These are phyloP conservation scores for Epinotia demarniana DNA, from an alignment of 2,888 invertebrate species.

Conservation along the genomic window DNA sequence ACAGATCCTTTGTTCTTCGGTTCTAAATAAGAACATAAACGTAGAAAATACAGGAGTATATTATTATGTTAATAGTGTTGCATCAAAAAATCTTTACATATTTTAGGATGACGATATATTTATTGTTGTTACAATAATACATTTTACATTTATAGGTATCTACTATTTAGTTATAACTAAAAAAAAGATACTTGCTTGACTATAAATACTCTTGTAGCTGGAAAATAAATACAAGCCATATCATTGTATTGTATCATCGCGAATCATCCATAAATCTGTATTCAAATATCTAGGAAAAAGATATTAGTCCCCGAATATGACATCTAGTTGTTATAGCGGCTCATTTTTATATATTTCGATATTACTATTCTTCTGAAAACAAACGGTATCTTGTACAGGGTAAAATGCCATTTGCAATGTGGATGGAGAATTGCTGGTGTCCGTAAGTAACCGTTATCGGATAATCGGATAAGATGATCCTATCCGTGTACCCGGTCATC, in stretches of 20 bases:
- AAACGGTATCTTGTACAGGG: background rate
- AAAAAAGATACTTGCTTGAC: background rate
- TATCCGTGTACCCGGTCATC: slow-evolving; percentile 7
- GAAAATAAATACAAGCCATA: background rate
- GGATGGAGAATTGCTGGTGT: slow-evolving; percentile 5
- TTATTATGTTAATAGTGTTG: slow-evolving; percentile 37
- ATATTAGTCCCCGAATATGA: slow-evolving; percentile 7
- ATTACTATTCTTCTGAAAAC: background rate
- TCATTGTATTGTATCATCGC: background rate
- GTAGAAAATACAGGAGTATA: slow-evolving; percentile 38
- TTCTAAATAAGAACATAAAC: slow-evolving; percentile 30
- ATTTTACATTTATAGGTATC: too few species aligned
- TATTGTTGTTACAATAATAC: background rate
- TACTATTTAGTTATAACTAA: too few species aligned
- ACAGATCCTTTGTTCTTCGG: slow-evolving; percentile 11
- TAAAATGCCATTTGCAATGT: background rate
- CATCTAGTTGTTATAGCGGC: slow-evolving; percentile 1
- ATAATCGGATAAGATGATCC: slow-evolving; percentile 17
- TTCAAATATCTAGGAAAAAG: slow-evolving; percentile 4
- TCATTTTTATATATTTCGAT: background rate
- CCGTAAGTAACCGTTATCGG: slow-evolving; percentile 18
- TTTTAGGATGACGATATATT: background rate
- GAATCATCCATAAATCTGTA: background rate
- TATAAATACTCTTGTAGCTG: background rate
- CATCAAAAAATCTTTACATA: slow-evolving; percentile 1